Conservation (phyloP, 1,140 invertebrate genomes). For the Dinoponera quadriceps region DNA sequence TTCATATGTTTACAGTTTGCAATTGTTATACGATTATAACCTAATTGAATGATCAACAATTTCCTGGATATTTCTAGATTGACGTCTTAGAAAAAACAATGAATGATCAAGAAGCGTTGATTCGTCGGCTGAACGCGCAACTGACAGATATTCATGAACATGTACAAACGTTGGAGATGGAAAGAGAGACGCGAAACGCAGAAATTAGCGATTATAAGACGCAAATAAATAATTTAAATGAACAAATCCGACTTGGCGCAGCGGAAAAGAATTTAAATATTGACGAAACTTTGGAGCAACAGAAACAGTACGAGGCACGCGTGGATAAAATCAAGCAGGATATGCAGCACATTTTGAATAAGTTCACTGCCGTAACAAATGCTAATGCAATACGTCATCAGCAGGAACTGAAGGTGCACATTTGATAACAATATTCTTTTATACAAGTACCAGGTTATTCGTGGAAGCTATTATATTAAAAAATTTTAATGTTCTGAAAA, state of each 20-base stretch:
- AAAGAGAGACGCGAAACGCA: constrained; percentile 74
- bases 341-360: constrained; percentile 78
- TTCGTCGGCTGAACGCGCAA: constrained; percentile 71
- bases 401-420: constrained; percentile 68
- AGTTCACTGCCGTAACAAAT: constrained; percentile 76
- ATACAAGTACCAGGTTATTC: constrained; percentile 2
- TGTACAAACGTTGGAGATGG: constrained; percentile 74
- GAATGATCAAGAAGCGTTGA: constrained; percentile 66
- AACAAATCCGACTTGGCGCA: constrained; percentile 71
- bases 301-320: constrained; percentile 77
- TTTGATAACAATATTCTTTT: constrained; percentile 5
- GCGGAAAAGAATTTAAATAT: constrained; percentile 72
- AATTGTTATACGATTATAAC: constrained; percentile 11
- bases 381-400: constrained; percentile 73
- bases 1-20: background rate
- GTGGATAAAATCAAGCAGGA: constrained; percentile 81
- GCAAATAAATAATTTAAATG: constrained; percentile 78
- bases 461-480: background rate
- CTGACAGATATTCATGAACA: constrained; percentile 72
- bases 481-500: background rate
- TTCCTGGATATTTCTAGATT: constrained; percentile 66
- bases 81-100: constrained; percentile 70
- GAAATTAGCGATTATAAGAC: constrained; percentile 78
- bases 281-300: constrained; percentile 72
- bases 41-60: background rate